phyloP scores from a whole-genome alignment of 1,140 invertebrate species.

The Venturia canescens region DNA sequence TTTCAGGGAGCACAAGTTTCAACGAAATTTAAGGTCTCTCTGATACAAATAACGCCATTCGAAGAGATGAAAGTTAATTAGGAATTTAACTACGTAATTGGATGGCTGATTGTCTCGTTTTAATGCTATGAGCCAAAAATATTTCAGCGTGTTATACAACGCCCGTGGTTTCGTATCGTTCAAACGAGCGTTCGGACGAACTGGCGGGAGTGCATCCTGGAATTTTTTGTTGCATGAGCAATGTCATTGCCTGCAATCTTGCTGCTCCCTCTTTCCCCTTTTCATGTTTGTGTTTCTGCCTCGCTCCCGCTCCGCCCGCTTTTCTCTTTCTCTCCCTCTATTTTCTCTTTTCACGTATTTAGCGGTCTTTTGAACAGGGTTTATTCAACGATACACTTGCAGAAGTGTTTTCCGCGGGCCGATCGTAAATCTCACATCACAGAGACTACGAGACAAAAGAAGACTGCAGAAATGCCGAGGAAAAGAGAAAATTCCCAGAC shows the following conservation, averaged over 20 bases:
- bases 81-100: not conserved
- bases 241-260: constrained; percentile 59
- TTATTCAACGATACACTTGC: not conserved
- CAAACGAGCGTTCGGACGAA: constrained; percentile 34
- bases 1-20: no score
- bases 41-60: not conserved
- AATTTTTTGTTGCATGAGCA: constrained; percentile 50
- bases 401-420: not conserved
- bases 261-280: not conserved
- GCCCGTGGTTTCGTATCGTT: not conserved
- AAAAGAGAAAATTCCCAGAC: constrained; percentile 12
- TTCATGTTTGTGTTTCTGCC: constrained; percentile 19
- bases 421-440: not conserved
- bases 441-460: not conserved
- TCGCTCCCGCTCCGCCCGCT: constrained; percentile 37
- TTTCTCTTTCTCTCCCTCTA: not conserved
- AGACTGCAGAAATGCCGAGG: not conserved
- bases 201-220: constrained; percentile 51
- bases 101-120: not conserved
- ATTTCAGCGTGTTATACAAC: not conserved
- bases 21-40: no score
- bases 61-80: not conserved
- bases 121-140: not conserved
- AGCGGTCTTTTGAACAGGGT: not conserved
- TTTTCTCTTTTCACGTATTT: not conserved